phyloP scores from a whole-genome alignment of 2,113 vertebrate species.

The Pangasianodon hypophthalmus region DNA sequence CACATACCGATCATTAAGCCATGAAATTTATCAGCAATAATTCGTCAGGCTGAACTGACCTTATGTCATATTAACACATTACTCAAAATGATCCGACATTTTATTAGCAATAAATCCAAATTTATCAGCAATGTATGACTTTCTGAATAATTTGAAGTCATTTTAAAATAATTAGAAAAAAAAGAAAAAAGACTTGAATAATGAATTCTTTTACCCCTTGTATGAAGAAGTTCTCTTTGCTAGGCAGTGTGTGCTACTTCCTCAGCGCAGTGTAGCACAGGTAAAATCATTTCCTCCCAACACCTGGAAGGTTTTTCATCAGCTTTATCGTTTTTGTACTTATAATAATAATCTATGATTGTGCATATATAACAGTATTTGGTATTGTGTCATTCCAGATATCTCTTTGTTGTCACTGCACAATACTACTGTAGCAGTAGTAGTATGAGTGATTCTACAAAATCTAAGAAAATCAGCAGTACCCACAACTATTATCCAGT shows the following conservation, averaged over 20 bases:
- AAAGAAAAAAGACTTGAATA: neutral
- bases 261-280: neutral
- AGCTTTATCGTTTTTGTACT: neutral
- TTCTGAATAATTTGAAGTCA: neutral
- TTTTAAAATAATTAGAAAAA: neutral
- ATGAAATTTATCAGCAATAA: neutral
- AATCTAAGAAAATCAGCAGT: neutral
- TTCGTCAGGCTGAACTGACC: conserved; percentile 4
- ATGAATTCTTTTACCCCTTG: neutral
- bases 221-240: neutral
- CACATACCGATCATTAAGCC: conserved; percentile 9
- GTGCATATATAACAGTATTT: neutral
- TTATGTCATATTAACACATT: neutral
- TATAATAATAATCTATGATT: neutral
- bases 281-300: neutral
- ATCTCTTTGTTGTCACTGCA: neutral
- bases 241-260: neutral
- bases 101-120: neutral
- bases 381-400: neutral
- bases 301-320: neutral
- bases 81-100: neutral
- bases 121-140: neutral
- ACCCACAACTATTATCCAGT: neutral
- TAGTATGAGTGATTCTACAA: neutral
- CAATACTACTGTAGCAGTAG: neutral